Conservation (phyloP, 2,113 vertebrate species). For the Toxotes jaculatrix region DNA sequence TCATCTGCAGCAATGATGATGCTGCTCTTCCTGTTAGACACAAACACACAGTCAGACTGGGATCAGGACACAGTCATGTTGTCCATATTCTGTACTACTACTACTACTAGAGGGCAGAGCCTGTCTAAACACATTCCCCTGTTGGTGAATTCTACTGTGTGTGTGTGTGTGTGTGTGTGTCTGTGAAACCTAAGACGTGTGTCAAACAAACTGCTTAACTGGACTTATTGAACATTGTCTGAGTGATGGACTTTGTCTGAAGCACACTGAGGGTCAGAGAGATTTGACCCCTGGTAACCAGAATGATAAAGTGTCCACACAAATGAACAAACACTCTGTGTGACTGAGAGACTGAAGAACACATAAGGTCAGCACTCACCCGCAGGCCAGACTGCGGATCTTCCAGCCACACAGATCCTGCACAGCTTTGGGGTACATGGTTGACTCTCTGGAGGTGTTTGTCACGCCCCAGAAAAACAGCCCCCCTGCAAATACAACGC, state of each 20-base stretch:
- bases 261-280: no score
- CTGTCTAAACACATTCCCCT: no score
- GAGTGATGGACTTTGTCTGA: no score
- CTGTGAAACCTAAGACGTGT: neutral
- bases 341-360: neutral
- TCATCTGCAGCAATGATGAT: constrained; percentile 95
- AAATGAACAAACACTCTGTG: no score
- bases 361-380: constrained; percentile 81
- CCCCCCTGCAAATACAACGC: constrained; percentile 83
- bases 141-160: no score
- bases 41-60: neutral
- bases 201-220: neutral
- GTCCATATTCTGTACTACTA: no score
- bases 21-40: constrained; percentile 91
- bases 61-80: no score
- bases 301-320: no score
- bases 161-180: neutral
- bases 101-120: no score
- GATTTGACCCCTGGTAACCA: no score
- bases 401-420: constrained; percentile 98
- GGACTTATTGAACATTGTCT: no score
- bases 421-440: constrained; percentile 97
- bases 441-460: constrained; percentile 96
- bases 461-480: constrained; percentile 98
- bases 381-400: constrained; percentile 93